Base-by-base conservation (phyloP, 1,140 invertebrate genomes). In the Melipona quadrifasciata region DNA sequence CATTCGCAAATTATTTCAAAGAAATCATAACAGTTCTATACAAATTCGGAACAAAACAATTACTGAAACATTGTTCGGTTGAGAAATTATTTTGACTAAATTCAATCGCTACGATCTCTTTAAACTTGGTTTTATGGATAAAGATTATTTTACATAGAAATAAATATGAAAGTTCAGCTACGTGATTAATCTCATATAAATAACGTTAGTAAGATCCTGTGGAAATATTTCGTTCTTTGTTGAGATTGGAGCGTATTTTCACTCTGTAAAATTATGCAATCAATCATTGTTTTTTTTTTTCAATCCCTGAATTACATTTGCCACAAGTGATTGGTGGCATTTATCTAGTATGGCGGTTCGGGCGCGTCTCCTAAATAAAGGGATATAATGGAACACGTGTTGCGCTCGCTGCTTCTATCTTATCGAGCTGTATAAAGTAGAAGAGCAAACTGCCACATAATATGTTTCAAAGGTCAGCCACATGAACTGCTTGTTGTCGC, bases 321-420 rank as follows among this genome's bases (percentile, higher is more conserved):
- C 73, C 31, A n/a, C 24, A 39, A 75, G 55, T 58, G 73, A 75
- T 31, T 75, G 73, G 58, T 58, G 61, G 64, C 34, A 65, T 78
- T 51, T 78, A 53, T 53, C 47, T 65, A 78, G 47, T 31, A 78
- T 27, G 19, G n/a, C 53, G 19, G 47, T 47, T 53, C 27, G 17
- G 53, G 47, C 61, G 61, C 76, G 47, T 58, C 31, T 24, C 31
- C 31, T 24, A 57, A 27, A 67, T 78, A 65, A 47, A 75, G 55
- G 27, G 16, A 34, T 67, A 24, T 65, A 78, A 53, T 67, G 47
- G 61, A 67, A 67, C 76, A 78, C 76, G 47, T 78, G 76, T 78
- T 78, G 61, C 76, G 64, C n/a, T 27, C 27, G 47, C 4, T 34
- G 51, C n/a, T 75, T 57, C 55, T 75, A 75, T 58, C 76, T 78